Percentiles rank a stretch among this genome's conserved stretches.
phyloP scores from a whole-genome alignment of 64 coral and sea anemone genomes.

The Anthopleura sola region DNA sequence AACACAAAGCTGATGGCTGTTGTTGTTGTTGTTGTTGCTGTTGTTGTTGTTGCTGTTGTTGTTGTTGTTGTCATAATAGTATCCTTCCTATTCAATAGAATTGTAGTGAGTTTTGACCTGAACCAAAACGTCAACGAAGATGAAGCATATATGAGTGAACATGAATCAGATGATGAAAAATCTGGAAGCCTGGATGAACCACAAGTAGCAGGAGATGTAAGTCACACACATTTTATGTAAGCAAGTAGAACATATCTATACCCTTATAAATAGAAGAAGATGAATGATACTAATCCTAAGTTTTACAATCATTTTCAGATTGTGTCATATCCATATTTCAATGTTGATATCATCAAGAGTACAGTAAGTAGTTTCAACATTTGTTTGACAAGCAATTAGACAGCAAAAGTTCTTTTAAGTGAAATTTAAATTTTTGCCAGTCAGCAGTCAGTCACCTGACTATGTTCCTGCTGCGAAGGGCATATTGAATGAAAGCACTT shows the following conservation, averaged over 20 bases:
- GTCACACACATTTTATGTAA: background rate
- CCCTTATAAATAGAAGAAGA: too few species aligned
- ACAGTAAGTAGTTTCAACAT: slow-evolving; percentile 45
- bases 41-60: background rate
- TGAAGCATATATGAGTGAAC: slow-evolving; percentile 41
- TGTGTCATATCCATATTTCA: slow-evolving; percentile 83
- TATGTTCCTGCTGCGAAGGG: too few species aligned
- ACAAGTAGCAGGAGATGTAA: slow-evolving; percentile 45
- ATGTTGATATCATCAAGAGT: slow-evolving; percentile 71
- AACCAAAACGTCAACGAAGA: slow-evolving; percentile 90
- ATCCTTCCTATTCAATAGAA: slow-evolving; percentile 17
- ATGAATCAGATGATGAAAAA: slow-evolving; percentile 38
- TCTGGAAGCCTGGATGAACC: slow-evolving; percentile 1
- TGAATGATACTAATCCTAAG: too few species aligned
- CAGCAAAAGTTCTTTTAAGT: too few species aligned
- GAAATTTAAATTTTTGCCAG: too few species aligned
- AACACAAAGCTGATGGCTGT: background rate
- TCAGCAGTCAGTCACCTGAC: too few species aligned
- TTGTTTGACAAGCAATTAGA: background rate
- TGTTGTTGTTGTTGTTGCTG: background rate
- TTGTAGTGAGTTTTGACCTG: slow-evolving; percentile 83
- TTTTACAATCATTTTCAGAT: slow-evolving; percentile 51
- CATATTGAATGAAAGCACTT: too few species aligned
- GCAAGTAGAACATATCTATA: too few species aligned
- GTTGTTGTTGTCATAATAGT: background rate